Base-by-base conservation (phyloP, 2,888 invertebrate genomes). In the Rotaria sp. region DNA sequence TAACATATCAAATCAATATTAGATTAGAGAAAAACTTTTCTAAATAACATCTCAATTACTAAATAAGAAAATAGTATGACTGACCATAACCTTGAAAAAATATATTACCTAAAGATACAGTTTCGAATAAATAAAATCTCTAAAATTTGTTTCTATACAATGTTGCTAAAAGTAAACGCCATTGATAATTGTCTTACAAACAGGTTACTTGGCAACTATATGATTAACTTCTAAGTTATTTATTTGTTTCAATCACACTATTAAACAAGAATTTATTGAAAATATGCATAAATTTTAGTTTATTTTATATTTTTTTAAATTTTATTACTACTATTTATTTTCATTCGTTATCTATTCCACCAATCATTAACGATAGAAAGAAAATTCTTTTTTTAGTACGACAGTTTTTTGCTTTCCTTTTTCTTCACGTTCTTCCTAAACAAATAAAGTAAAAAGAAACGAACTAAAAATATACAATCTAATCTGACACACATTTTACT, bases 111-210 rank as follows among this genome's bases (percentile, higher is more conserved):
- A 26, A 55, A 18, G 26, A 67, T 67, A 35, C 35, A 30, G 18
- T 35, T 35, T 67, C 35, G 21, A 35, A 35, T 35, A 67, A 67
- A 67, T 35, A 67, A 35, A 67, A 67, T 67, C 35, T 67, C 5
- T 15, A 35, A 67, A 30, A 67, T 38, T 67, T 67, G 67, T 67
- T 67, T 67, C 67, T 67, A 67, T 30, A 67, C 35, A 67, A 67
- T 35, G 67, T 67, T 67, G 67, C 67, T 67, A 67, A 67, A 67
- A 67, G 67, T 67, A 38, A 21, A 67, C 67, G 67, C 67, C 67
- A 67, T 67, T 67, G 18, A 7, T 35, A 35, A 21, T 8, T 67
- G 21, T 35, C n/a, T 67, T 67, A 67, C 67, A 67, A 59, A 21
- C 21, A 35, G 5, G 35, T 67, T 67, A 21, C 67, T 35, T 67